Evolutionary conservation across 2,888 invertebrate genomes (phyloP).

Genomic region (Synanthedon formicaeformis): DNA sequence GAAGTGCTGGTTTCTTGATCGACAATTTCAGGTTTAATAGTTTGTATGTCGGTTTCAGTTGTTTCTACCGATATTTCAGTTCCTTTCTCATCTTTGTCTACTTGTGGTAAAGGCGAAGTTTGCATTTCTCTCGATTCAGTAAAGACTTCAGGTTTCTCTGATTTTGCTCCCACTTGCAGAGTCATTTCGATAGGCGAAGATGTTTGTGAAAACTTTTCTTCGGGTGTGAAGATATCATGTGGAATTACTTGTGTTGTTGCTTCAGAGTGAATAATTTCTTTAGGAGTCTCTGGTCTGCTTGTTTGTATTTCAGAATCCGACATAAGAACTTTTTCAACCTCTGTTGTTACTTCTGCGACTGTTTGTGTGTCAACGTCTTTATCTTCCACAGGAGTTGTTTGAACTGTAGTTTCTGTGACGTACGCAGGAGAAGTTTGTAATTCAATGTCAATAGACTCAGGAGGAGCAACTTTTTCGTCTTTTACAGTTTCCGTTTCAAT

Average conservation of each 20-base stretch:
- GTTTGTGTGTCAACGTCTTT: constrained; percentile 56
- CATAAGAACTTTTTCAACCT: constrained; percentile 45
- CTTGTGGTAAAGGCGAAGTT: constrained; percentile 59
- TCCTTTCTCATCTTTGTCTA: constrained; percentile 44
- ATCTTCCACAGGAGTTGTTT: constrained; percentile 71
- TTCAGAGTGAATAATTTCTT: constrained; percentile 50
- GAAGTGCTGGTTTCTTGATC: constrained; percentile 53
- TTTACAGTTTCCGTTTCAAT: constrained; percentile 44
- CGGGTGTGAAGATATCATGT: constrained; percentile 39
- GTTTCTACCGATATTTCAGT: constrained; percentile 49
- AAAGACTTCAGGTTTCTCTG: constrained; percentile 40
- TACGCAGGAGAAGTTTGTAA: constrained; percentile 69
- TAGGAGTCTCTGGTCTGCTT: constrained; percentile 44
- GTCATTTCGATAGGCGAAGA: constrained; percentile 33
- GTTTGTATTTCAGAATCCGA: constrained; percentile 56
- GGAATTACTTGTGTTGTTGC: constrained; percentile 68
- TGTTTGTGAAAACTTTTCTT: constrained; percentile 66
- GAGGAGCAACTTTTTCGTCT: constrained; percentile 24
- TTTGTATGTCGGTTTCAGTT: constrained; percentile 51
- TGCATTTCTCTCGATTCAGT: constrained; percentile 64
- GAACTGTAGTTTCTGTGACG: constrained; percentile 63
- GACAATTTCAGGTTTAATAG: constrained; percentile 30
- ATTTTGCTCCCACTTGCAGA: constrained; percentile 21
- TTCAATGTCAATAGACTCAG: constrained; percentile 44
- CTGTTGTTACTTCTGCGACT: constrained; percentile 26